A percentile compares a stretch with the other conserved stretches of the same genome.
phyloP scores from a whole-genome alignment of 2,888 invertebrate genomes.

The Drosophila yooni region DNA sequence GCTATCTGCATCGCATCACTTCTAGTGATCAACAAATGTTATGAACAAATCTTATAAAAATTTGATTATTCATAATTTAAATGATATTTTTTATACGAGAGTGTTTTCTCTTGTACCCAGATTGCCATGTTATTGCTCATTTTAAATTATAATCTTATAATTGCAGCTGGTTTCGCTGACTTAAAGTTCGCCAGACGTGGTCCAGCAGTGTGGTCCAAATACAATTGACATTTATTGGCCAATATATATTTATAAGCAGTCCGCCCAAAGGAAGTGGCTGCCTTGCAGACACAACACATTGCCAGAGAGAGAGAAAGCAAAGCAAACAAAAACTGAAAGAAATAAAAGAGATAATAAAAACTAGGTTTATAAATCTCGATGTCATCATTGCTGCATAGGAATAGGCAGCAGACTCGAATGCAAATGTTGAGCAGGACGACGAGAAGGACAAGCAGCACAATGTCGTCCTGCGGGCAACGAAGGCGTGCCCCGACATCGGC shows the following conservation, averaged over 20 bases:
- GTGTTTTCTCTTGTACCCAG: background rate
- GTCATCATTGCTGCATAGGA: constrained; percentile 52
- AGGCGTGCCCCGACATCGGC: constrained; percentile 32
- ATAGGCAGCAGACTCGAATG: constrained; percentile 37
- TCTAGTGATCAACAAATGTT: background rate
- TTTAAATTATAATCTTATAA: constrained; percentile 25
- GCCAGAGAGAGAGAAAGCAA: constrained; percentile 10
- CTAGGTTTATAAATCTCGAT: constrained; percentile 36
- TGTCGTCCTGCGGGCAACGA: constrained; percentile 33
- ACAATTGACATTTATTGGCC: constrained; percentile 82
- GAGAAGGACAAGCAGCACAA: constrained; percentile 26
- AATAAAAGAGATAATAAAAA: constrained; percentile 41
- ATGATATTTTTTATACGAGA: background rate
- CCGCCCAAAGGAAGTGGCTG: constrained; percentile 55
- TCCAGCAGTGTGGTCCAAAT: constrained; percentile 43
- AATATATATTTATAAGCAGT: constrained; percentile 75
- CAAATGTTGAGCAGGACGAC: constrained; percentile 27
- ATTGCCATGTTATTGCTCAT: background rate
- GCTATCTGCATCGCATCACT: no score
- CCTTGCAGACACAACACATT: constrained; percentile 22
- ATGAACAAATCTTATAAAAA: background rate
- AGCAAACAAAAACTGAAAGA: constrained; percentile 22
- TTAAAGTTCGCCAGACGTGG: constrained; percentile 16
- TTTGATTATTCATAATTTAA: background rate
- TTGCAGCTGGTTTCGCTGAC: constrained; percentile 43